Conservation (phyloP, 2,888 invertebrate genomes). For the Arge pagana region DNA sequence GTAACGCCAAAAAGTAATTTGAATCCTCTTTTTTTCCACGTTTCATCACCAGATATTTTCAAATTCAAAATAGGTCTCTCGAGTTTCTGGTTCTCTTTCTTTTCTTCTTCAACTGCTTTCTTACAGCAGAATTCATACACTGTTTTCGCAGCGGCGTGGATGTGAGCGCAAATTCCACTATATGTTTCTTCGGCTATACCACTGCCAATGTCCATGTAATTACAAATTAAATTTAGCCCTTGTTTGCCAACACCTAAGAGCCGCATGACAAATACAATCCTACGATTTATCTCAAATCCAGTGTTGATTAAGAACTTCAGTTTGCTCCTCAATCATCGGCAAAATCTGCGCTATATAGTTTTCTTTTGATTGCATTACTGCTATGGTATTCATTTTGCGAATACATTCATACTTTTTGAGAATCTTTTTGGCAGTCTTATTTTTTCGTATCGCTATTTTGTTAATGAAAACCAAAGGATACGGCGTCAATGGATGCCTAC, state of each 20-base stretch:
- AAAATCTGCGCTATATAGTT: no score
- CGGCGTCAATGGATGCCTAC: no score
- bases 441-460: no score
- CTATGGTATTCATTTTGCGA: no score
- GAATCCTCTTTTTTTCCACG: constrained; percentile 23
- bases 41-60: constrained; percentile 27
- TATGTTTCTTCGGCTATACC: constrained; percentile 27
- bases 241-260: constrained; percentile 34
- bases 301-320: constrained; percentile 30
- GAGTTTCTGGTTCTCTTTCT: constrained; percentile 24
- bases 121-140: constrained; percentile 24
- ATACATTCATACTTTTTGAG: no score
- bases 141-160: constrained; percentile 23
- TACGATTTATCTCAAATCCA: constrained; percentile 36
- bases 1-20: constrained; percentile 27
- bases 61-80: constrained; percentile 25
- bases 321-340: no score
- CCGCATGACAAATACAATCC: constrained; percentile 35
- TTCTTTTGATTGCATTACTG: no score
- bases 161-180: constrained; percentile 14
- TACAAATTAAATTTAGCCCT: constrained; percentile 36
- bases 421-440: no score
- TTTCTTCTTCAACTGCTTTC: constrained; percentile 30
- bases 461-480: no score
- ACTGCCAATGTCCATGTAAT: constrained; percentile 29